Conservation (phyloP, 2,888 invertebrate species). For the Trichogramma dendrolimi region DNA sequence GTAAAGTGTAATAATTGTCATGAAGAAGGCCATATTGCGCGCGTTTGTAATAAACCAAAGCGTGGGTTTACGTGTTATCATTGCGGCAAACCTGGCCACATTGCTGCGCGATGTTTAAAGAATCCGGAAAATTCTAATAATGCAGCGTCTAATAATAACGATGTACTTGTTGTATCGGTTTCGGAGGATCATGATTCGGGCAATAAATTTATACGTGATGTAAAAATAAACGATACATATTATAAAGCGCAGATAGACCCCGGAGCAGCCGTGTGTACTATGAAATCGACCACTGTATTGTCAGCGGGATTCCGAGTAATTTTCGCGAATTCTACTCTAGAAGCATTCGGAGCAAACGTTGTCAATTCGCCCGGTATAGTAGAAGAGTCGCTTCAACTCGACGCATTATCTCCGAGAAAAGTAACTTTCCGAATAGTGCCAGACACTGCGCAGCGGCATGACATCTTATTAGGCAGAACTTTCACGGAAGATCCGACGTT, state of each 20-base stretch:
- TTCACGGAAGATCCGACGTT: slow-evolving; percentile 18
- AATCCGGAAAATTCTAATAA: background rate
- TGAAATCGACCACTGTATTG: slow-evolving; percentile 14
- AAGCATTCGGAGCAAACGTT: slow-evolving; percentile 11
- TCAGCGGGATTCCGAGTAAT: background rate
- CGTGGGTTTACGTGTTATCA: slow-evolving; percentile 12
- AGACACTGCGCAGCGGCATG: slow-evolving; percentile 14
- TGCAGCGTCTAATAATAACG: background rate
- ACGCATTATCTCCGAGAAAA: slow-evolving; percentile 10
- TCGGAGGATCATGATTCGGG: background rate
- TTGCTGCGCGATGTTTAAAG: slow-evolving; percentile 17
- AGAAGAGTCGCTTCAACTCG: slow-evolving; percentile 10
- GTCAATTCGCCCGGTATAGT: background rate
- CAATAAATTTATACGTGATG: slow-evolving; percentile 14
- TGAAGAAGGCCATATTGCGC: slow-evolving; percentile 7
- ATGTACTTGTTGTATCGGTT: background rate
- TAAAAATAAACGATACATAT: slow-evolving; percentile 3
- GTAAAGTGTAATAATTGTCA: slow-evolving; percentile 17
- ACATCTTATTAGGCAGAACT: slow-evolving; percentile 18
- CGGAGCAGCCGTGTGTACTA: too few relatives aligned
- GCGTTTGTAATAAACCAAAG: background rate
- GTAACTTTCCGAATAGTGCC: slow-evolving; percentile 19
- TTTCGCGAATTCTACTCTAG: background rate
- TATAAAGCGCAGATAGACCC: slow-evolving; percentile 3
- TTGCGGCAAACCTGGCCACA: slow-evolving; percentile 14